These are phyloP conservation scores for Drosophila birchii DNA, from an alignment of 2,888 invertebrate species.

Conservation along the genomic window DNA sequence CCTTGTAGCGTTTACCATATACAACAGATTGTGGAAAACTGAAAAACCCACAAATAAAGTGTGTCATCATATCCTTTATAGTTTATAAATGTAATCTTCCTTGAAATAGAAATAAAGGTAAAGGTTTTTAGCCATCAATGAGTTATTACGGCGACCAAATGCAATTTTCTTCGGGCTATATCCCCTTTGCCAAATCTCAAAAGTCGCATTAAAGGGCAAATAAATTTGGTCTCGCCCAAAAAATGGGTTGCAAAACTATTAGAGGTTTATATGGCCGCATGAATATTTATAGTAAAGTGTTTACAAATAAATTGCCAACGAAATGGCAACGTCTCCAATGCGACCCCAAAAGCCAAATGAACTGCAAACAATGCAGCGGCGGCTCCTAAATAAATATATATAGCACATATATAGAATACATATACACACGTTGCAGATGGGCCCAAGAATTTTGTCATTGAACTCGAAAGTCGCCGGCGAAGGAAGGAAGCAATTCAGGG, in stretches of 20 bases:
- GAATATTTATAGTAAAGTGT: constrained; percentile 50
- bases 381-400: constrained; percentile 24
- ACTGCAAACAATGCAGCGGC: constrained; percentile 63
- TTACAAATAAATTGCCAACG: constrained; percentile 46
- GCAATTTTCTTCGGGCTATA: neutral
- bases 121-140: neutral
- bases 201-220: constrained; percentile 17
- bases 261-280: constrained; percentile 30
- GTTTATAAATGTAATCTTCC: neutral
- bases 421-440: constrained; percentile 53
- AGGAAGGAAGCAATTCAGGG: constrained; percentile 35
- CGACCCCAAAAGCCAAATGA: constrained; percentile 58
- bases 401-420: neutral
- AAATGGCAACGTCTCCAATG: constrained; percentile 26
- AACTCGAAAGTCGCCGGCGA: constrained; percentile 54
- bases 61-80: neutral
- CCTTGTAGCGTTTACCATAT: neutral
- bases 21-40: neutral
- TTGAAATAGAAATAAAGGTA: neutral
- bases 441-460: constrained; percentile 71
- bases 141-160: neutral
- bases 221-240: neutral
- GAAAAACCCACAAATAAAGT: neutral
- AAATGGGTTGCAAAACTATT: constrained; percentile 18
- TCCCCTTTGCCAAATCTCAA: constrained; percentile 19